Percentiles rank a stretch among this genome's conserved stretches.
Conservation (phyloP, 2,888 invertebrate species). For the Tipula helvola region DNA sequence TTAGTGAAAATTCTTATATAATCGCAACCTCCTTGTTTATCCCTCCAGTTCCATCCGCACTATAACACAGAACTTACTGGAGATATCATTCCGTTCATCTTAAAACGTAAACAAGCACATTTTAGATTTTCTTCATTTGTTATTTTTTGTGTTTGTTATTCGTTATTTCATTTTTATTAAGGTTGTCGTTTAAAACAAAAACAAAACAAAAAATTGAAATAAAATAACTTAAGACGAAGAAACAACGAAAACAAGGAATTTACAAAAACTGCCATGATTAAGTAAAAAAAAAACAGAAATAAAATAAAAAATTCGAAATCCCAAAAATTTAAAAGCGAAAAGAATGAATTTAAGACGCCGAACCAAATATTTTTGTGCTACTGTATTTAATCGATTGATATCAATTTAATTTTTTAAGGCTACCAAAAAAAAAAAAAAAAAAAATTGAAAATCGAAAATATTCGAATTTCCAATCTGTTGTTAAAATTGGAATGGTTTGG, state of each 20-base stretch:
- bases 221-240: neutral
- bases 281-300: neutral
- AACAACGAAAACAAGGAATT: neutral
- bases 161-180: neutral
- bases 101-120: neutral
- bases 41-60: neutral
- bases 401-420: conserved; percentile 8
- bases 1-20: neutral
- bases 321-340: conserved; percentile 7
- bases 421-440: neutral
- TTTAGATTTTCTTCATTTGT: neutral
- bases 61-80: neutral
- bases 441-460: neutral
- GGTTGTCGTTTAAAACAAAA: neutral
- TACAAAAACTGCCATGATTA: neutral
- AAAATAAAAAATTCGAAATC: neutral
- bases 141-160: neutral
- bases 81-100: neutral
- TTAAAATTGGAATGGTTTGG: neutral
- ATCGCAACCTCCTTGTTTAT: neutral
- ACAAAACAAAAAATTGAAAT: neutral
- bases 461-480: conserved; percentile 4
- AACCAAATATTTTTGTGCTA: conserved; percentile 6
- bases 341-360: conserved; percentile 10
- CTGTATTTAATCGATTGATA: conserved; percentile 9